phyloP scores from a whole-genome alignment of 2,113 vertebrate species.

The Phylloscopus trochiloides region DNA sequence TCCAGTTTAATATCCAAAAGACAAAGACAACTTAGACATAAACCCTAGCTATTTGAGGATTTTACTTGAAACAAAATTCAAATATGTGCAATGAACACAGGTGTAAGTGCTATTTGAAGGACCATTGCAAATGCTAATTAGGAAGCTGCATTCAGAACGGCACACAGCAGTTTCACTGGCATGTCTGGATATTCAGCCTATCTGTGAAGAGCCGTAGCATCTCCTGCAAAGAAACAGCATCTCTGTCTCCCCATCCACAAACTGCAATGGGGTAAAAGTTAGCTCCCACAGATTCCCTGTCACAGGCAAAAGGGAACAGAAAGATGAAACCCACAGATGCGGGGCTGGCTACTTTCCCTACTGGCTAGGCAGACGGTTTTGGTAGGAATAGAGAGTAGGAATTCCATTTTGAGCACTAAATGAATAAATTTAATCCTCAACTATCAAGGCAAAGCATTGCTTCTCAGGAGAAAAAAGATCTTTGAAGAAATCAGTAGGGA shows the following conservation, averaged over 20 bases:
- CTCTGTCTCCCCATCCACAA: neutral
- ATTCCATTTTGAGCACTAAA: neutral
- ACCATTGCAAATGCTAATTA: neutral
- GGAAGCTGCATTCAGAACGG: neutral
- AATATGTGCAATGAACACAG: neutral
- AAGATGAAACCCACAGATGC: neutral
- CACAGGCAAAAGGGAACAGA: neutral
- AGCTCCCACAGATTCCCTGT: neutral
- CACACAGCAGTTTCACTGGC: neutral
- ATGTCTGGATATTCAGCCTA: neutral
- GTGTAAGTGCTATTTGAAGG: neutral
- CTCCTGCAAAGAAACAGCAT: neutral
- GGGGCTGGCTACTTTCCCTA: neutral
- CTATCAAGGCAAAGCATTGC: neutral
- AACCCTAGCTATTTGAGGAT: neutral
- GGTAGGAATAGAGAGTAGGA: neutral
- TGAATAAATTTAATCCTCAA: neutral
- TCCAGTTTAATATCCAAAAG: neutral
- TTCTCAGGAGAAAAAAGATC: neutral
- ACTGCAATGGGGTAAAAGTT: neutral
- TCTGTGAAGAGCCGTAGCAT: neutral
- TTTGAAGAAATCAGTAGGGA: neutral
- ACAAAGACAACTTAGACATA: neutral
- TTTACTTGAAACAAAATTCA: neutral
- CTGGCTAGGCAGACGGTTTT: neutral